Conservation (phyloP, 2,888 invertebrate genomes). For the Scotopteryx bipunctaria region DNA sequence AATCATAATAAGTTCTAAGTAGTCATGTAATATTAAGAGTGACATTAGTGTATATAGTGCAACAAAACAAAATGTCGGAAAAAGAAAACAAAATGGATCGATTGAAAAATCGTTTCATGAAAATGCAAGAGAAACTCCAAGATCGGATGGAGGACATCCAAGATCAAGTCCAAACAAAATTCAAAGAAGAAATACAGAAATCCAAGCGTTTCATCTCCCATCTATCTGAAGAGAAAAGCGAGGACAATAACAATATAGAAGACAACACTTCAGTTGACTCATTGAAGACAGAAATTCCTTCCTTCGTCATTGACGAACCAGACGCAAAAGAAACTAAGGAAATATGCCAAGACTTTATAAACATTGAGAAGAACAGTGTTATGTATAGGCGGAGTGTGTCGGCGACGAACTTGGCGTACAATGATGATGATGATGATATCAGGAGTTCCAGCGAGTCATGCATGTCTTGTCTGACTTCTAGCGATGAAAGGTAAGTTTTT, state of each 20-base stretch:
- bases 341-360: slow-evolving; percentile 61
- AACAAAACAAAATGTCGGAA: slow-evolving; percentile 62
- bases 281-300: slow-evolving; percentile 49
- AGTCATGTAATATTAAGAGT: too few relatives aligned
- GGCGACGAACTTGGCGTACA: slow-evolving; percentile 58
- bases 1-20: too few relatives aligned
- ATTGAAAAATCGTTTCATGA: slow-evolving; percentile 62
- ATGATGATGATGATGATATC: slow-evolving; percentile 48
- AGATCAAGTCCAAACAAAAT: slow-evolving; percentile 68
- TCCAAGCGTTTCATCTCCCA: slow-evolving; percentile 65
- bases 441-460: slow-evolving; percentile 64
- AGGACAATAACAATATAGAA: slow-evolving; percentile 44
- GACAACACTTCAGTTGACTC: slow-evolving; percentile 34
- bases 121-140: slow-evolving; percentile 71
- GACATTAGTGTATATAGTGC: too few relatives aligned
- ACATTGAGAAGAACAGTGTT: slow-evolving; percentile 60
- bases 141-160: slow-evolving; percentile 72
- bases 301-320: slow-evolving; percentile 62
- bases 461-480: slow-evolving; percentile 60
- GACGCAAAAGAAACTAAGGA: slow-evolving; percentile 50
- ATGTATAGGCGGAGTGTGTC: slow-evolving; percentile 60
- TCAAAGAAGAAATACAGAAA: slow-evolving; percentile 49
- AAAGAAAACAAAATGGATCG: slow-evolving; percentile 67
- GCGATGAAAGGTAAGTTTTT: slow-evolving; percentile 65
- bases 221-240: slow-evolving; percentile 64